Conservation (phyloP, 2,888 invertebrate species). For the Erannis defoliaria region DNA sequence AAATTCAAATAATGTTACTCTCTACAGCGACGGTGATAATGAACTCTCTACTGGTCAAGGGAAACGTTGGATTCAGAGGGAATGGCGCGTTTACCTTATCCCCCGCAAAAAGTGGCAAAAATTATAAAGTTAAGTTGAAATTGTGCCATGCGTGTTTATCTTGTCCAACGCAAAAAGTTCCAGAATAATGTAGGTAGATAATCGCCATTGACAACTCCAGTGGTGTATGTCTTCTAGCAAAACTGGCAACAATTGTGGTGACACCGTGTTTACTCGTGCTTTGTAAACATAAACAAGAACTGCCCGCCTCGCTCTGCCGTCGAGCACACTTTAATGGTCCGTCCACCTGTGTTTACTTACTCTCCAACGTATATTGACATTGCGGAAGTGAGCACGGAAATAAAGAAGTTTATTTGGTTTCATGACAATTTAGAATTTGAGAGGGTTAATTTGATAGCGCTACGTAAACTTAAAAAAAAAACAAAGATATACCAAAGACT, state of each 20-base stretch:
- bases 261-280: slow-evolving; percentile 39
- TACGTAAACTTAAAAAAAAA: background rate
- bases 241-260: slow-evolving; percentile 29
- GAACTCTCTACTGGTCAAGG: too few relatives aligned
- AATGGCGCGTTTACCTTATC: too few relatives aligned
- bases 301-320: slow-evolving; percentile 27
- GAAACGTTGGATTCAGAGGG: too few relatives aligned
- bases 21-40: too few relatives aligned
- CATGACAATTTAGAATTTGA: slow-evolving; percentile 1
- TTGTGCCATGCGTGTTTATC: too few relatives aligned
- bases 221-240: slow-evolving; percentile 12
- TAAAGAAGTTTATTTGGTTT: slow-evolving; percentile 25
- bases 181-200: background rate
- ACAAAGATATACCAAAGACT: background rate
- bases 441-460: background rate
- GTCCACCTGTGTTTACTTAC: slow-evolving; percentile 41
- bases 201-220: slow-evolving; percentile 20
- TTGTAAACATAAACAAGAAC: slow-evolving; percentile 47
- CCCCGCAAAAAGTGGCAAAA: too few relatives aligned
- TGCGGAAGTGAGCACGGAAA: slow-evolving; percentile 32
- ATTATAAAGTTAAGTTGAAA: too few relatives aligned
- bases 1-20: too few relatives aligned
- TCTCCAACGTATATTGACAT: slow-evolving; percentile 41
- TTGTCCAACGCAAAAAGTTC: too few relatives aligned
- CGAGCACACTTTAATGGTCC: slow-evolving; percentile 36